These are phyloP conservation scores for Denticeps clupeoides DNA, from an alignment of 2,797 vertebrate genomes.

Conservation along the genomic window DNA sequence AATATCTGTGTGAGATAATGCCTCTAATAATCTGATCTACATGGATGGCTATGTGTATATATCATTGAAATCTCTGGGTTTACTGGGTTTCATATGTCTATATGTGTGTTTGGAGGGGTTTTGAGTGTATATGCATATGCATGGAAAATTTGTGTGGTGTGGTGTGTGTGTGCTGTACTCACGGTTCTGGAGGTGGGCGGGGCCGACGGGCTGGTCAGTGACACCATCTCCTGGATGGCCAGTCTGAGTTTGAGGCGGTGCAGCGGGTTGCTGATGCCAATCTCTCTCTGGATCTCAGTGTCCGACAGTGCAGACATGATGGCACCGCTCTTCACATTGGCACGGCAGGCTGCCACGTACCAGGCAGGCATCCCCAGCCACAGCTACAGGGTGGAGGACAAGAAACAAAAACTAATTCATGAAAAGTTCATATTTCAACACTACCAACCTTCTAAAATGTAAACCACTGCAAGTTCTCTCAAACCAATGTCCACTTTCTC, in stretches of 20 bases:
- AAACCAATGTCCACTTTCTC: no score
- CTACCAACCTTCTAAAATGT: no score
- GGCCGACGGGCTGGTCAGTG: conserved; percentile 90
- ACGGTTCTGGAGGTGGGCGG: conserved; percentile 95
- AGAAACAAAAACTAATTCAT: not conserved
- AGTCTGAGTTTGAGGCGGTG: conserved; percentile 90
- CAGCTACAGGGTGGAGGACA: conserved; percentile 54
- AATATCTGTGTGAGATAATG: no score
- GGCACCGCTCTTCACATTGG: conserved; percentile 95
- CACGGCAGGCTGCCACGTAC: conserved; percentile 94
- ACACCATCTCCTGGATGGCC: conserved; percentile 98
- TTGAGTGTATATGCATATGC: not conserved
- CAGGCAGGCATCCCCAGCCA: conserved; percentile 98
- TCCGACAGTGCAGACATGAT: conserved; percentile 97
- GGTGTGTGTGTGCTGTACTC: conserved; percentile 50
- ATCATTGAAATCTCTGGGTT: no score
- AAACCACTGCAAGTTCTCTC: no score
- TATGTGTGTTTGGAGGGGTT: not conserved
- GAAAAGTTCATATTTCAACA: no score
- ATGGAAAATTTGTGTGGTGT: not conserved
- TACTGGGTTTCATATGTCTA: no score
- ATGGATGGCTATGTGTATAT: no score
- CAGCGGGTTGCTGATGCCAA: conserved; percentile 93
- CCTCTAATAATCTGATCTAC: no score
- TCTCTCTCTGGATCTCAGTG: conserved; percentile 95